phyloP scores from a whole-genome alignment of 2,113 vertebrate genomes.

The Festucalex cinctus region DNA sequence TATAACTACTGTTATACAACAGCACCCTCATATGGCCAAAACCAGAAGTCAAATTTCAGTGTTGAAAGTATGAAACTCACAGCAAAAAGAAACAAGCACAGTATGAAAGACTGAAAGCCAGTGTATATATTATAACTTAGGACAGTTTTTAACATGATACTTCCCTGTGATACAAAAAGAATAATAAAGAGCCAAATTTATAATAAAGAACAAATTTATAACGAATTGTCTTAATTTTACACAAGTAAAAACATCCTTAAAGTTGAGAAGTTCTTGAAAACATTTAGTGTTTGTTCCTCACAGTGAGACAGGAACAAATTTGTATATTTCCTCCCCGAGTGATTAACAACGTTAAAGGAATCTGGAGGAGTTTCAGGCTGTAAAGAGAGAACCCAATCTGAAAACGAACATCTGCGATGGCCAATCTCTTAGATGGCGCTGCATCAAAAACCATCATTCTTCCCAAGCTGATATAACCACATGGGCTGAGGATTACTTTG shows the following conservation, averaged over 20 bases:
- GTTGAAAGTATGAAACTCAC: constrained; percentile 18
- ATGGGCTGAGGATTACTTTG: constrained; percentile 5
- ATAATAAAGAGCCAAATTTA: constrained; percentile 32
- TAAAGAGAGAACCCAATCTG: neutral
- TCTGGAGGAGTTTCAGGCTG: neutral
- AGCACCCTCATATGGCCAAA: constrained; percentile 57
- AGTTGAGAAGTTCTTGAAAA: constrained; percentile 14
- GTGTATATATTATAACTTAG: constrained; percentile 33
- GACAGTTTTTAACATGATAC: constrained; percentile 17
- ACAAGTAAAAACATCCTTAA: constrained; percentile 8
- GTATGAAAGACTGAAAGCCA: constrained; percentile 28
- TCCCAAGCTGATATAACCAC: neutral
- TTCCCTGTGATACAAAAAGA: constrained; percentile 6
- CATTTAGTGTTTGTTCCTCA: neutral
- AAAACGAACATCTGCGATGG: constrained; percentile 1
- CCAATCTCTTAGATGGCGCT: neutral
- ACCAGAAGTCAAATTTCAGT: constrained; percentile 9
- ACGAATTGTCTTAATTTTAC: constrained; percentile 11
- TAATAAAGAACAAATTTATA: constrained; percentile 43
- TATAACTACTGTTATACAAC: constrained; percentile 28
- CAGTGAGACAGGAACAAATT: constrained; percentile 7
- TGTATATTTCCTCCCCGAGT: neutral
- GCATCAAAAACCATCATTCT: neutral
- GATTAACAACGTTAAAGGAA: neutral
- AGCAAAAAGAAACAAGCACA: constrained; percentile 19